These are phyloP conservation scores for Drosophila azteca DNA, from an alignment of 1,140 invertebrate genomes.

Conservation along the genomic window DNA sequence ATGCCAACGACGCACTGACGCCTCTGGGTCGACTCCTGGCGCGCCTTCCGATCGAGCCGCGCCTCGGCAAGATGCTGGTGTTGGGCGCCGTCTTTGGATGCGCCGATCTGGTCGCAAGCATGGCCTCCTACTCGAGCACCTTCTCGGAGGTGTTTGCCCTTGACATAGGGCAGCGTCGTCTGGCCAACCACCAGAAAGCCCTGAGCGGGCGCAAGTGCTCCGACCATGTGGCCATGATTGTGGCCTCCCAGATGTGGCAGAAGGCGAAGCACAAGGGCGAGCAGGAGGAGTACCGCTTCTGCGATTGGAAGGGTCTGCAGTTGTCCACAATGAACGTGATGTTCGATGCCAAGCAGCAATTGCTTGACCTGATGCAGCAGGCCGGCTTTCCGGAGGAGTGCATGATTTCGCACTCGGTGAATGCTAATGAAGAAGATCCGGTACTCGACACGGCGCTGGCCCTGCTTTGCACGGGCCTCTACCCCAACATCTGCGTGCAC, in stretches of 20 bases:
- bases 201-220: constrained; percentile 94
- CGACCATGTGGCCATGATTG: constrained; percentile 97
- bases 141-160: constrained; percentile 95
- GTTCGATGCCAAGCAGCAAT: constrained; percentile 95
- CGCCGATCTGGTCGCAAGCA: constrained; percentile 94
- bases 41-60: constrained; percentile 95
- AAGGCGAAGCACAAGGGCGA: constrained; percentile 90
- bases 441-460: constrained; percentile 94
- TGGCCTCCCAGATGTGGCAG: constrained; percentile 95
- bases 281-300: constrained; percentile 92
- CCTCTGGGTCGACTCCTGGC: constrained; percentile 96
- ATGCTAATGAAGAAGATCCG: constrained; percentile 90
- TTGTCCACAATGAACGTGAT: constrained; percentile 95
- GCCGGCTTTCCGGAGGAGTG: constrained; percentile 96
- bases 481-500: constrained; percentile 98
- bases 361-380: constrained; percentile 91
- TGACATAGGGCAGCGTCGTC: constrained; percentile 87
- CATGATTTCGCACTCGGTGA: constrained; percentile 89
- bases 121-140: constrained; percentile 96
- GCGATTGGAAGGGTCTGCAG: constrained; percentile 95
- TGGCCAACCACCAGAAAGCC: constrained; percentile 91
- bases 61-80: constrained; percentile 97
- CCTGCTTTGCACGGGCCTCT: constrained; percentile 94
- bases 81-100: constrained; percentile 93
- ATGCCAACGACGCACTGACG: constrained; percentile 92